Conservation (phyloP, 2,113 vertebrate genomes). For the Eidolon helvum region DNA sequence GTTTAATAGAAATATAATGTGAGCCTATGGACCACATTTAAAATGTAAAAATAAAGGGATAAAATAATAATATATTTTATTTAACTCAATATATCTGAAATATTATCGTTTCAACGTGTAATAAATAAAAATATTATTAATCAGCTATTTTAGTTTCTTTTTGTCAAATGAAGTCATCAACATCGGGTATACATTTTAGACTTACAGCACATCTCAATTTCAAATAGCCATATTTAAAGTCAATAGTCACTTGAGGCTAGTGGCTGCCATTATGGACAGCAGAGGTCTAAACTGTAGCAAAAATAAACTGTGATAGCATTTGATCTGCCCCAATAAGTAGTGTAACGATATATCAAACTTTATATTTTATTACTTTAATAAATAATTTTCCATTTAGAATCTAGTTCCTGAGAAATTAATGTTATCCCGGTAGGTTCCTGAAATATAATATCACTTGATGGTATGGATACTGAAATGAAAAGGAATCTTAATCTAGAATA, state of each 20-base stretch:
- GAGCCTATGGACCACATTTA: background rate
- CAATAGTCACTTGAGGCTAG: background rate
- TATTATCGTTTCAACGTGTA: background rate
- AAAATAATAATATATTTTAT: background rate
- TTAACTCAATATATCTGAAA: background rate
- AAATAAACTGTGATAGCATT: background rate
- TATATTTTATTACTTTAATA: slow-evolving; percentile 18
- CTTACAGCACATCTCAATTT: background rate
- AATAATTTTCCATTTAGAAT: background rate
- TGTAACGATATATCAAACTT: background rate
- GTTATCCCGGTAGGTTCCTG: background rate
- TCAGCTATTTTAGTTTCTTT: background rate
- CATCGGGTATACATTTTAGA: background rate
- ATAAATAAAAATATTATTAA: background rate
- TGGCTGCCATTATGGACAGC: background rate
- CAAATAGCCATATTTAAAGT: background rate
- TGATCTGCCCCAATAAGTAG: background rate
- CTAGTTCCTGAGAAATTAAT: background rate
- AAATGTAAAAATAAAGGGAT: background rate
- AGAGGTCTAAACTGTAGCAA: background rate
- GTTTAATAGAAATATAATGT: background rate
- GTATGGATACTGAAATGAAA: background rate
- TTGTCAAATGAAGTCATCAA: background rate
- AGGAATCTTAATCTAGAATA: background rate
- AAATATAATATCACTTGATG: background rate